Evolutionary conservation across 1,140 invertebrate species (phyloP).

Genomic region (Drosophila funebris): DNA sequence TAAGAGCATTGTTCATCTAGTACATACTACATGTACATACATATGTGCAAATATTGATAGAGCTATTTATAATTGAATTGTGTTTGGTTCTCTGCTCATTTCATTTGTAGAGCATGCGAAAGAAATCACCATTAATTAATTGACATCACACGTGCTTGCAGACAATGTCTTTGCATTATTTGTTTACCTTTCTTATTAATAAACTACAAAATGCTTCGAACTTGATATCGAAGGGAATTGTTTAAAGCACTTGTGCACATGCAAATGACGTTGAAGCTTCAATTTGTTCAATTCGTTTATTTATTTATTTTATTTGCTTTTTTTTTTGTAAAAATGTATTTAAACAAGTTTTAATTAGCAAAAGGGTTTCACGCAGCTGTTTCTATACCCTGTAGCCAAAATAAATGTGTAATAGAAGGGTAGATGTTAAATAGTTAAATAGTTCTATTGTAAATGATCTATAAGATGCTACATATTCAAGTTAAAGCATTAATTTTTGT

Average conservation of each 20-base stretch:
- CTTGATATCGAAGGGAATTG: constrained; percentile 10
- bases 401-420: no score
- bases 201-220: constrained; percentile 2
- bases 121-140: neutral
- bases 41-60: neutral
- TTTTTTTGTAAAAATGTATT: constrained; percentile 14
- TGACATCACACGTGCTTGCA: neutral
- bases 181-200: constrained; percentile 21
- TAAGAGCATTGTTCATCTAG: no score
- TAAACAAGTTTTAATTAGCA: constrained; percentile 29
- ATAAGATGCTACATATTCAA: no score
- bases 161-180: neutral
- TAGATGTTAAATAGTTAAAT: no score
- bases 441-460: no score
- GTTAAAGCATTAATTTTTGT: no score
- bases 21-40: neutral
- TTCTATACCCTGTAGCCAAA: constrained; percentile 3
- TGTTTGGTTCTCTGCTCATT: neutral
- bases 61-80: neutral
- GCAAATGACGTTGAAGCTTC: constrained; percentile 17
- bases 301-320: no score
- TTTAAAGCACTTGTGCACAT: constrained; percentile 42
- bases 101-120: neutral
- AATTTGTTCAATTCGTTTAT: neutral
- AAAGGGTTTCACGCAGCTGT: neutral